Conservation (phyloP, 1,140 invertebrate species). For the Sycobia sp. region DNA sequence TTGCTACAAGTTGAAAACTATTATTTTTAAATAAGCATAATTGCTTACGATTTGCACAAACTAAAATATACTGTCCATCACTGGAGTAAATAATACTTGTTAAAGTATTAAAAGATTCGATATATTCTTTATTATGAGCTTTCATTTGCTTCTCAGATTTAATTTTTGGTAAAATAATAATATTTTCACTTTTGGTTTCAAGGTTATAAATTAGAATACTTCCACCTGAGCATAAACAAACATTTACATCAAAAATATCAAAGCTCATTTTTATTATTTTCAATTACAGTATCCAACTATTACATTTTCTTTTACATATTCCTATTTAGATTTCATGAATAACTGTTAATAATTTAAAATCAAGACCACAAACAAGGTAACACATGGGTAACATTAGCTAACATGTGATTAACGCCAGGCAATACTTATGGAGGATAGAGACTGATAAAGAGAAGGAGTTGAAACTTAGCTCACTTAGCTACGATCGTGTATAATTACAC, state of each 20-base stretch:
- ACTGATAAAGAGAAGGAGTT: too few species aligned
- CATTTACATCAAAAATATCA: conserved; percentile 42
- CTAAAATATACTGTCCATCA: conserved; percentile 51
- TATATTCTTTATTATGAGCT: conserved; percentile 50
- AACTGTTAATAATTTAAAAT: too few species aligned
- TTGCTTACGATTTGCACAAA: conserved; percentile 58
- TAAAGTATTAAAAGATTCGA: conserved; percentile 47
- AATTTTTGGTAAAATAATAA: conserved; percentile 44
- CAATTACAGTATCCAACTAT: too few species aligned
- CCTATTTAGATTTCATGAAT: too few species aligned
- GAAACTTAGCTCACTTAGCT: too few species aligned
- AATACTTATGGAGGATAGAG: too few species aligned
- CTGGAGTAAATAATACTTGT: conserved; percentile 49
- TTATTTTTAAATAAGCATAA: conserved; percentile 50
- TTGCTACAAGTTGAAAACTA: conserved; percentile 50
- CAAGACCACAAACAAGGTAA: too few species aligned
- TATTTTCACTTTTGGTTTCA: conserved; percentile 32
- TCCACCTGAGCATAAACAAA: conserved; percentile 50
- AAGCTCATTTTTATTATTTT: conserved; percentile 58
- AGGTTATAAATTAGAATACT: conserved; percentile 48
- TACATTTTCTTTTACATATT: too few species aligned
- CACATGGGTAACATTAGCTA: too few species aligned
- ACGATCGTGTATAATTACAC: too few species aligned
- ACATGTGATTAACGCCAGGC: too few species aligned
- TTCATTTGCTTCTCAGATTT: conserved; percentile 37